Percentiles rank a stretch among this genome's conserved stretches.
Evolutionary conservation across 2,113 vertebrate species (phyloP).

Genomic region (Vireo altiloquus): DNA sequence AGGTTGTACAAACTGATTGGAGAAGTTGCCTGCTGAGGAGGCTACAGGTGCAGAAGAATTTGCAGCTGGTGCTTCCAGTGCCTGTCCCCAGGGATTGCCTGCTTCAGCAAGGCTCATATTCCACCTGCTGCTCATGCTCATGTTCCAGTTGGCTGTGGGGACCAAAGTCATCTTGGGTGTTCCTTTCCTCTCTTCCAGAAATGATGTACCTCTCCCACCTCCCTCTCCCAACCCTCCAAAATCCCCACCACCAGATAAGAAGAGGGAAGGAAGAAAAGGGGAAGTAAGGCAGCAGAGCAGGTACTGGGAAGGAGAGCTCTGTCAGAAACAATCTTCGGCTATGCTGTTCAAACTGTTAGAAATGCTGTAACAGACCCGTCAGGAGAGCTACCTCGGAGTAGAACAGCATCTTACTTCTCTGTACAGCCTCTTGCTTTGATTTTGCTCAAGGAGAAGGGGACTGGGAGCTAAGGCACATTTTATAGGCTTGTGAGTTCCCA

Average conservation of each 20-base stretch:
- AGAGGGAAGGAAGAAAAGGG: background rate
- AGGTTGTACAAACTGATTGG: conserved; percentile 90
- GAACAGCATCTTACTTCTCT: background rate
- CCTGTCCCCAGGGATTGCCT: background rate
- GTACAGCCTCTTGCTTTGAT: background rate
- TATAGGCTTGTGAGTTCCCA: conserved; percentile 32
- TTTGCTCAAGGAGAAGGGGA: background rate
- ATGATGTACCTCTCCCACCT: background rate
- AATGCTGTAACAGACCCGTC: background rate
- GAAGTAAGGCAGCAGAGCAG: background rate
- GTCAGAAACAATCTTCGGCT: background rate
- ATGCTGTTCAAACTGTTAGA: background rate
- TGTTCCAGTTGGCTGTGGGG: conserved; percentile 17
- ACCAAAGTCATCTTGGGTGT: conserved; percentile 37
- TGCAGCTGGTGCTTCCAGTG: background rate
- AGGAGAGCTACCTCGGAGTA: background rate
- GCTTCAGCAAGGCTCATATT: background rate
- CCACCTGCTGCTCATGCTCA: background rate
- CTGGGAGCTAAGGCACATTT: conserved; percentile 9
- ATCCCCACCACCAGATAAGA: background rate
- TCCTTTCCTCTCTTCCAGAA: background rate
- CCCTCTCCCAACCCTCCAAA: background rate
- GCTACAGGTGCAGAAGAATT: conserved; percentile 13
- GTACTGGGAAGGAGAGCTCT: background rate
- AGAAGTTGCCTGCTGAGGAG: conserved; percentile 69